phyloP scores from a whole-genome alignment of 2,888 invertebrate species.

The Unio delphinus region DNA sequence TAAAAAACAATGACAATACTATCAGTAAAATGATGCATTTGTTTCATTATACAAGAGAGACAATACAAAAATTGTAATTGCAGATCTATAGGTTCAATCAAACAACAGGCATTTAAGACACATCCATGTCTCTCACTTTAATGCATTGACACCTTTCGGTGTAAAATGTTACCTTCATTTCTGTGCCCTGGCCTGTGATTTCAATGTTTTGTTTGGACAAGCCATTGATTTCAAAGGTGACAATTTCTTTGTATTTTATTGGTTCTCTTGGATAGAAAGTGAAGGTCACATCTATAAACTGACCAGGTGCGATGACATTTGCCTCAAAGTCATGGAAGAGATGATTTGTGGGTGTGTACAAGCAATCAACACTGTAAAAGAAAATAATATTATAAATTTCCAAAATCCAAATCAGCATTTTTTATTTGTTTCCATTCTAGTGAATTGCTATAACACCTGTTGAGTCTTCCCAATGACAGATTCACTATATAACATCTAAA shows the following conservation, averaged over 20 bases:
- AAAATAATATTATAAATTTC: not conserved
- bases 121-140: not conserved
- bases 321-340: conserved; percentile 69
- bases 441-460: too few species aligned
- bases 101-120: not conserved
- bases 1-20: too few species aligned
- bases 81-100: not conserved
- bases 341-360: conserved; percentile 59
- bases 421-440: not conserved
- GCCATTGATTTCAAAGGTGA: conserved; percentile 71
- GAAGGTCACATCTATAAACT: conserved; percentile 60
- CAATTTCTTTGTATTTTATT: conserved; percentile 63
- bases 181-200: conserved; percentile 66
- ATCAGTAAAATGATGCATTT: not conserved
- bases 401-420: not conserved
- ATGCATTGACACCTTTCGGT: not conserved
- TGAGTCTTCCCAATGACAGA: too few species aligned
- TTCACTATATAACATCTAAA: too few species aligned
- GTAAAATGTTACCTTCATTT: conserved; percentile 64
- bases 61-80: not conserved
- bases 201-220: conserved; percentile 66
- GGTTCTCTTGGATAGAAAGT: conserved; percentile 67
- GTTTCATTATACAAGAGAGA: not conserved
- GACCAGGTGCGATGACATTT: conserved; percentile 60
- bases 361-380: conserved; percentile 66